Evolutionary conservation across 1,140 invertebrate genomes (phyloP), one percentile per base, ranked within the genome.

Genomic region (Chrysomallon squamiferum): DNA sequence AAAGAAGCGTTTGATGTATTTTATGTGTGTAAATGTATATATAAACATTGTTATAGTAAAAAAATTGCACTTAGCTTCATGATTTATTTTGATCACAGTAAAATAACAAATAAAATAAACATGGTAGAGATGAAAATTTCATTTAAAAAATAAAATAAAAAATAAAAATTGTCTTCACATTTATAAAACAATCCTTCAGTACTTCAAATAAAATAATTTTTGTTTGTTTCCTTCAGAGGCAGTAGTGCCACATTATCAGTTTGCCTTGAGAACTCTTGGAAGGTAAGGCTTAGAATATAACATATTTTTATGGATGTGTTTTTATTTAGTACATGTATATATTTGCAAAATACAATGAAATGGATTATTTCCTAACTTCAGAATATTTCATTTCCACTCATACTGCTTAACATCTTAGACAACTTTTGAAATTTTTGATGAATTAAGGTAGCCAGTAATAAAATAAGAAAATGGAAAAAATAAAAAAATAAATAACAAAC

Each of bases 221-320:
- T n/a, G n/a, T n/a, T 30, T 63, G 64, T 20, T 62, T 59, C 30
- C 45, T 47, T 78, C 75, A 82, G 78, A 76, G 71, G 74, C 75
- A 43, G 66, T 81, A 20, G 50, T 73, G 9, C 81, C 81, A 33
- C 68, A 78, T 59, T 75, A 79, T 29, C 77, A 80, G 62, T 67
- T 72, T 73, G 74, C 81, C 7, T 60, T 79, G 20, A 69, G 68
- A 43, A 74, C 80, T 6, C 52, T 83, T 50, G 74, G 77, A 52
- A 80, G 79, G 81, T 83, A 71, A 68, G 62, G n/a, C 45, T n/a
- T 54, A 20, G 15, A 33, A 43, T 25, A 56, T 5, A 2, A 11
- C 58, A n/a, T 25, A 27, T 15, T 27, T 56, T 3, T 7, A 56
- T 56, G 52, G 27, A 3, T 45, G 43, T 20, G n/a, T 20, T 20